phyloP scores from a whole-genome alignment of 2,888 invertebrate genomes.

The Drosophila phalerata region DNA sequence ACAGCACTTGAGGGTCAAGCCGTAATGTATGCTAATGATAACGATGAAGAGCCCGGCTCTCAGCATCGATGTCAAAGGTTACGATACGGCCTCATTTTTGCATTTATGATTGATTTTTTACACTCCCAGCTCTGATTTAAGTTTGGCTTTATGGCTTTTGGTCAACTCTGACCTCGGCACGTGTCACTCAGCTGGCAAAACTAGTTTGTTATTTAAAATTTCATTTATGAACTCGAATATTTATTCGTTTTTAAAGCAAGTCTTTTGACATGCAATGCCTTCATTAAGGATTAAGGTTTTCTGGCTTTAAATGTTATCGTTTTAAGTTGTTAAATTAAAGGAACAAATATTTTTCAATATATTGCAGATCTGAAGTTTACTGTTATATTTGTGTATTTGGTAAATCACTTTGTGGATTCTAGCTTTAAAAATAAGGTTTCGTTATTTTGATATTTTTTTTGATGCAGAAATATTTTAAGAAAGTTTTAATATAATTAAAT shows the following conservation, averaged over 20 bases:
- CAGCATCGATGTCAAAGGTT: conserved; percentile 48
- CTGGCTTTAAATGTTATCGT: background rate
- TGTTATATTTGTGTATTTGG: too few species aligned
- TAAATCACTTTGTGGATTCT: too few species aligned
- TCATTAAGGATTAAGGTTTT: background rate
- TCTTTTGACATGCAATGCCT: background rate
- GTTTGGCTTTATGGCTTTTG: conserved; percentile 27
- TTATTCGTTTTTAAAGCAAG: background rate
- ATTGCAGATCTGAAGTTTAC: too few species aligned
- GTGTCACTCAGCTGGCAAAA: background rate
- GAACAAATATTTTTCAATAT: background rate
- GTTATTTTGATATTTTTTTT: too few species aligned
- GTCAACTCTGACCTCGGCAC: background rate
- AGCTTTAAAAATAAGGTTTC: too few species aligned
- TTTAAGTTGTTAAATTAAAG: background rate
- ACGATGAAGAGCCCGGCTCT: conserved; percentile 55
- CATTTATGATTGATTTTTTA: conserved; percentile 31
- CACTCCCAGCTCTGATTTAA: conserved; percentile 31
- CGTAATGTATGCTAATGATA: conserved; percentile 76
- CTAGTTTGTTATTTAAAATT: conserved; percentile 8
- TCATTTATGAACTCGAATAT: background rate
- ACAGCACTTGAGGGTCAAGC: conserved; percentile 72
- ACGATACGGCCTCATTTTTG: conserved; percentile 25
- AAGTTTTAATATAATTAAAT: too few species aligned
- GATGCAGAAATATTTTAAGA: too few species aligned